Base-by-base conservation (phyloP, 1,140 invertebrate species). In the Drosophila pandora region DNA sequence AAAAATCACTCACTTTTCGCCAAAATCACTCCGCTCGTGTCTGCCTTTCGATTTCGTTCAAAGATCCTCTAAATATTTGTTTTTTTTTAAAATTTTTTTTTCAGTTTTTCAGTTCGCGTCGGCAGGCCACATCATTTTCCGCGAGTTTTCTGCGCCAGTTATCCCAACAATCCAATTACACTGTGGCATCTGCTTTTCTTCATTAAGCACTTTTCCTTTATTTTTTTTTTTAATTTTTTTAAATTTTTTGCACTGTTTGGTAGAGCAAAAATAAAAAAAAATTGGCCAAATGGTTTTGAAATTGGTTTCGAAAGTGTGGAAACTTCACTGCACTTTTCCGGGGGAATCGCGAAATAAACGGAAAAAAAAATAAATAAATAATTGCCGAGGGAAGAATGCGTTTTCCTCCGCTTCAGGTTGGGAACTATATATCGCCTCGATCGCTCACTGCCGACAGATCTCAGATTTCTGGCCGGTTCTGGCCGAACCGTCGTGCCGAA, bases 1-100 rank as follows among this genome's bases (percentile, higher is more conserved):
- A 47, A 22, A 12, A 21, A 21, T 45, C 43, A 47, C 43, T 47
- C 43, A 47, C 43, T 47, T 47, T 47, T 47, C 43, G 43, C 43
- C 9, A 22, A 21, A 21, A 23, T 23, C 43, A 10, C 17, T 43
- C 13, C 17, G 13, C 41, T 43, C 41, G 41, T 43, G 41, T 17
- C 21, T 47, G 21, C 17, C 17, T 47, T 47, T 47, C 43, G 43
- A 47, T 47, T 17, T 34, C 32, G 50, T 32, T 34, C 9, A 21
- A 43, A 21, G 50, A 53, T 34, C 25, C 9, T 22, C 48, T 50
- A 4, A 13, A n/a, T 9, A 9, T 13, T 22, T 47, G 21, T 8
- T 7, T 23, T 22, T 43, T 2, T n/a, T 39, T 39, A 1, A 2
- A 8, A 2, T 3, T 12, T 39, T 43, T 43, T 7, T 43, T 7